Conservation (phyloP, 1,140 invertebrate species). For the Drosophila funebris region DNA sequence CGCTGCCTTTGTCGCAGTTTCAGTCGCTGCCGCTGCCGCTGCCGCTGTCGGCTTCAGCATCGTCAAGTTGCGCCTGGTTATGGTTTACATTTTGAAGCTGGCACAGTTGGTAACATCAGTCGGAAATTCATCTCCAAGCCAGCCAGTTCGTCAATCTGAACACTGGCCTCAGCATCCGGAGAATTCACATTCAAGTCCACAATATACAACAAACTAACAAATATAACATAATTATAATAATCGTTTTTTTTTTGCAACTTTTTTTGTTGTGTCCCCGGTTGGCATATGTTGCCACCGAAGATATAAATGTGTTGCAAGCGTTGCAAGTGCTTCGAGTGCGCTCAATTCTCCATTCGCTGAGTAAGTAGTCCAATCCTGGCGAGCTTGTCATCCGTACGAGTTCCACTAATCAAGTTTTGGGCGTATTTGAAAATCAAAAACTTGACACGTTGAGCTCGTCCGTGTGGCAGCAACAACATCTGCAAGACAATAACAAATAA, state of each 20-base stretch:
- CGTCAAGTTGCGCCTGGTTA: conserved; percentile 57
- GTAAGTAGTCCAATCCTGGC: neutral
- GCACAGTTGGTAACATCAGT: conserved; percentile 74
- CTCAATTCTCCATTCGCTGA: neutral
- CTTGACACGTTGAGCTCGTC: conserved; percentile 80
- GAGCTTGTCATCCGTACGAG: conserved; percentile 55
- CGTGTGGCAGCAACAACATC: conserved; percentile 40
- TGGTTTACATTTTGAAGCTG: conserved; percentile 72
- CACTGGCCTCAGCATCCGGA: too few relatives aligned
- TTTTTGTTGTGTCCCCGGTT: neutral
- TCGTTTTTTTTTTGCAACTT: neutral
- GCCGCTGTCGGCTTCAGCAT: conserved; percentile 1
- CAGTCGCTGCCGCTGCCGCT: neutral
- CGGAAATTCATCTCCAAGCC: conserved; percentile 72
- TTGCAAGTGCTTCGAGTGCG: neutral
- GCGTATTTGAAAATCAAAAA: conserved; percentile 65
- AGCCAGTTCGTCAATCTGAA: conserved; percentile 56
- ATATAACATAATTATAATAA: neutral
- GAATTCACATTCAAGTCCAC: neutral
- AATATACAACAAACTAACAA: neutral
- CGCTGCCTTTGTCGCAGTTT: conserved; percentile 10
- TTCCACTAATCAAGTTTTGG: conserved; percentile 79
- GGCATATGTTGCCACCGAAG: neutral
- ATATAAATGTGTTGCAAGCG: neutral
- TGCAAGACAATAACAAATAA: neutral